Percentiles rank a stretch among this genome's conserved stretches.
phyloP scores from a whole-genome alignment of 2,113 vertebrate species.

The Heterocephalus glaber region DNA sequence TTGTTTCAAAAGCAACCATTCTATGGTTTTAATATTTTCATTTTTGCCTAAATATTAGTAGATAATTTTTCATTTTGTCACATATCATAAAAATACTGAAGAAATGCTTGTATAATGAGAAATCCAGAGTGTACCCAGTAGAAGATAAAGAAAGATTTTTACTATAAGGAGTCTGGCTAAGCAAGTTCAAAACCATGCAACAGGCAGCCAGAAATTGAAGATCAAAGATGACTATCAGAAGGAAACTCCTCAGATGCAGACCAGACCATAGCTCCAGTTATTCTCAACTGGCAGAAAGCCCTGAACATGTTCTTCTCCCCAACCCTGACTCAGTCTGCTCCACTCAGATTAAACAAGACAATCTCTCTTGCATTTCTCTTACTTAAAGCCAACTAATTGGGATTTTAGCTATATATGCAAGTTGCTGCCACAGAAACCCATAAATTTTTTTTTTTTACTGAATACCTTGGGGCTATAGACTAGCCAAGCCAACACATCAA shows the following conservation, averaged over 20 bases:
- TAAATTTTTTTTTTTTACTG: background rate
- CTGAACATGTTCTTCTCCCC: background rate
- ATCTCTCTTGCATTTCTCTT: background rate
- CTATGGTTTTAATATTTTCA: background rate
- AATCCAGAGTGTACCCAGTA: background rate
- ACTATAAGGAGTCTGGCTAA: background rate
- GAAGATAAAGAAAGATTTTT: background rate
- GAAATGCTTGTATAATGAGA: background rate
- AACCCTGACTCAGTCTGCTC: background rate
- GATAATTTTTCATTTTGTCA: background rate
- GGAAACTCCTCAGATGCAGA: background rate
- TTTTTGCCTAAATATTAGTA: slow-evolving; percentile 2
- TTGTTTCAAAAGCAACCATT: background rate
- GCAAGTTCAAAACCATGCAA: background rate
- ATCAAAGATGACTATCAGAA: too few relatives aligned
- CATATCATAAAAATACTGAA: background rate
- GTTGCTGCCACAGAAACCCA: background rate
- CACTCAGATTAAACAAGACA: background rate
- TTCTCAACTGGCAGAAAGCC: background rate
- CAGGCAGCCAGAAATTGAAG: background rate
- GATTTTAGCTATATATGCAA: background rate
- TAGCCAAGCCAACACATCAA: background rate
- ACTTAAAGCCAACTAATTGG: background rate
- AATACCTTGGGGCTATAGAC: background rate
- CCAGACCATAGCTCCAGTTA: background rate